Conservation (phyloP, 2,888 invertebrate genomes). For the Aproaerema taeniolella region DNA sequence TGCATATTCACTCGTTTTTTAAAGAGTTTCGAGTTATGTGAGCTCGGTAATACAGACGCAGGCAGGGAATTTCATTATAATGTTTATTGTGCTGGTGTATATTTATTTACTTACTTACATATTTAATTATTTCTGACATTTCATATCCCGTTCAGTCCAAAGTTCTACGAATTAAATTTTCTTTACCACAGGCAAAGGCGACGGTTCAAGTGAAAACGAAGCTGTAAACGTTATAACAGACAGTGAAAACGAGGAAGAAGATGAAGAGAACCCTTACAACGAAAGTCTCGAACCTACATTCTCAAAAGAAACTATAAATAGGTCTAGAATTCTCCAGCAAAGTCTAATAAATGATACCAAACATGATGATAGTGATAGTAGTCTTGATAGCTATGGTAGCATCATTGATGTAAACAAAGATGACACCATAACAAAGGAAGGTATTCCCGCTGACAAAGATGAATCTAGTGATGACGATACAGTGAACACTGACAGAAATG, state of each 20-base stretch:
- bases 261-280: constrained; percentile 35
- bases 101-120: too few relatives aligned
- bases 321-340: constrained; percentile 30
- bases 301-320: constrained; percentile 43
- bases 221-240: constrained; percentile 40
- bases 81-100: too few relatives aligned
- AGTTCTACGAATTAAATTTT: too few relatives aligned
- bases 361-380: constrained; percentile 8
- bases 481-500: background rate
- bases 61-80: too few relatives aligned
- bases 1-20: too few relatives aligned
- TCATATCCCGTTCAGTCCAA: too few relatives aligned
- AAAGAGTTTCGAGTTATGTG: too few relatives aligned
- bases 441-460: background rate
- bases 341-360: constrained; percentile 19
- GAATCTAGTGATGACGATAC: background rate
- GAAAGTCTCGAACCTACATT: constrained; percentile 58
- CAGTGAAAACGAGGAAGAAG: constrained; percentile 40
- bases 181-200: too few relatives aligned
- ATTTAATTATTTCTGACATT: too few relatives aligned
- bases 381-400: constrained; percentile 12
- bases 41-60: too few relatives aligned
- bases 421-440: background rate
- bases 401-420: constrained; percentile 1
- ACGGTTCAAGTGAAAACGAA: constrained; percentile 24